Base-by-base conservation (phyloP, 1,140 invertebrate genomes). In the Drosophila burlai region DNA sequence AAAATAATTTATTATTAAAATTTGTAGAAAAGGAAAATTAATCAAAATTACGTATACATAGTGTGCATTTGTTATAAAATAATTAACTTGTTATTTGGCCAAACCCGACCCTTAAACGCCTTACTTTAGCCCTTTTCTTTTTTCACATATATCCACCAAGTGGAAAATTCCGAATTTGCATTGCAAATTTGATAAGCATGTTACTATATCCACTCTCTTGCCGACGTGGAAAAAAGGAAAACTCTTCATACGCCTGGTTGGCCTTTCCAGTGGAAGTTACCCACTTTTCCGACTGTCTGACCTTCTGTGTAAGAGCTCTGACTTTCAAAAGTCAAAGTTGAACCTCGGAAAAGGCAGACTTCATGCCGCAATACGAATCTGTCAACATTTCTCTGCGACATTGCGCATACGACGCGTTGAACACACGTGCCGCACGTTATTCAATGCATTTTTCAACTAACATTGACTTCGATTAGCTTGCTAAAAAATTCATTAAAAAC, bases 401-500 rank as follows among this genome's bases (percentile, higher is more conserved):
- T 82, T 71, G 78, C 74, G 60, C 74, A 85, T 85, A 78, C 68
- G 82, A 50, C 83, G 29, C 54, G 68, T 79, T 61, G 67, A 52
- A 34, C 49, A 69, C 65, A 60, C 46, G 59, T 45, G 45, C 36
- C 64, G 46, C 64, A 54, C 49, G 58, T 68, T 84, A 79, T 68
- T 90, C 90, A 90, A 90, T 89, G 81, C 69, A 84, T 90, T 84
- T 81, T 84, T 78, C 81, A 84, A 81, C 77, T 72, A 68, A 75
- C 87, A 84, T 71, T 89, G 85, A 89, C 84, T 89, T 89, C 84
- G 85, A 89, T 89, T 89, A 90, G 81, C 85, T 84, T 79, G 63
- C 78, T 89, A 81, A 89, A 89, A 90, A 89, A 89, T 89, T 89
- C 84, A 89, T 89, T 89, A 90, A 89, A 84, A 89, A 89, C 84